Evolutionary conservation across 2,797 vertebrate species (phyloP).

Genomic region (Pantherophis vulpinus): DNA sequence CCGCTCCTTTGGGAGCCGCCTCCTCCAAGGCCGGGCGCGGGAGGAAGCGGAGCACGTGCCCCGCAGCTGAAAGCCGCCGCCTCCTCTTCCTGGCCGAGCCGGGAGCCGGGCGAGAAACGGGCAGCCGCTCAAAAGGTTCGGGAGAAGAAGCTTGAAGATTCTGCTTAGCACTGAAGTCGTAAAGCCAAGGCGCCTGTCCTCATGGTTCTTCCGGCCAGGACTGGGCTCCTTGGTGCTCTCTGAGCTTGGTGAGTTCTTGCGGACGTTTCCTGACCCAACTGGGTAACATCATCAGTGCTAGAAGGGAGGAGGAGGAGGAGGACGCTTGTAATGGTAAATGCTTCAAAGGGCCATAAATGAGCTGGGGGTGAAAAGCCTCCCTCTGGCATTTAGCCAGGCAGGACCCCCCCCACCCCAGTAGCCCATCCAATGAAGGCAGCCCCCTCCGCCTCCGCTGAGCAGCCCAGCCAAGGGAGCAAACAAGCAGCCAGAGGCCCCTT

Average conservation of each 20-base stretch:
- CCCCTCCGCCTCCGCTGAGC: neutral
- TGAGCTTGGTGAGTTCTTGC: neutral
- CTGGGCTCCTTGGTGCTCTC: neutral
- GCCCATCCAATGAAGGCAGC: neutral
- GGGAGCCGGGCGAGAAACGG: neutral
- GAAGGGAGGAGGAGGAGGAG: neutral
- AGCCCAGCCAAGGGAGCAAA: neutral
- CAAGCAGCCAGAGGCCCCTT: neutral
- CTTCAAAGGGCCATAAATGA: neutral
- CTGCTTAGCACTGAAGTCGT: neutral
- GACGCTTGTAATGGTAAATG: neutral
- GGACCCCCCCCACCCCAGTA: neutral
- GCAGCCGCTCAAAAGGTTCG: neutral
- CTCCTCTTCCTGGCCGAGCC: no score
- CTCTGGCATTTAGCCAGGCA: neutral
- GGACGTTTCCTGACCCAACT: neutral
- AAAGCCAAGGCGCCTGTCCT: neutral
- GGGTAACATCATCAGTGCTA: neutral
- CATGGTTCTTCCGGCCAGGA: neutral
- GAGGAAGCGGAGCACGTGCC: neutral
- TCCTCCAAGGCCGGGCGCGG: rapidly evolving
- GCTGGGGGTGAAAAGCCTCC: neutral
- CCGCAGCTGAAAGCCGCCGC: neutral
- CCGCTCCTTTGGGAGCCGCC: neutral
- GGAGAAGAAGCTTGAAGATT: neutral